phyloP scores from a whole-genome alignment of 2,113 vertebrate species.

The Urocynchramus pylzowi region DNA sequence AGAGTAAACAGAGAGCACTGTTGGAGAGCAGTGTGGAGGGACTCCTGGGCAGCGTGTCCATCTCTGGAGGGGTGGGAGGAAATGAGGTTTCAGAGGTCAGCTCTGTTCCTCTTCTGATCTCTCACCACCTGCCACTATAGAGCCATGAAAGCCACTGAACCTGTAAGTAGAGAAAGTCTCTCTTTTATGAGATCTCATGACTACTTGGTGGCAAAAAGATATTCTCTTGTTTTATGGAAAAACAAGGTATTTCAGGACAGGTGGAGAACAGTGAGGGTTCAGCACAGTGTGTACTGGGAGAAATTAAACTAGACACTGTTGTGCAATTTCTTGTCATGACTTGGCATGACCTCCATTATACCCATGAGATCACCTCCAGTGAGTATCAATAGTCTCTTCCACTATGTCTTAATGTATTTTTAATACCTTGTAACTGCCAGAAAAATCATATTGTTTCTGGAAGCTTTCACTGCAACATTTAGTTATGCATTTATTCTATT shows the following conservation, averaged over 20 bases:
- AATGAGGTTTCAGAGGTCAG: not conserved
- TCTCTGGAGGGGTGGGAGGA: not conserved
- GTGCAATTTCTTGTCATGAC: slow-evolving; percentile 33
- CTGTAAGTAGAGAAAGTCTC: not conserved
- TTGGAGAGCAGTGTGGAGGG: not conserved
- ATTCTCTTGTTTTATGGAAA: not conserved
- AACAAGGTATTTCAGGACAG: not conserved
- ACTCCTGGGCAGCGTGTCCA: not conserved
- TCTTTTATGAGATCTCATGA: not conserved
- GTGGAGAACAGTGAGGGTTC: not conserved
- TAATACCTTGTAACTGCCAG: slow-evolving; percentile 44
- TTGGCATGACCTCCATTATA: slow-evolving; percentile 25
- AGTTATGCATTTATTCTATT: not conserved
- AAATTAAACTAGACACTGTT: not conserved
- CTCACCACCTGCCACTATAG: not conserved
- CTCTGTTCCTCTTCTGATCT: not conserved
- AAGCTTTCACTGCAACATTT: slow-evolving; percentile 35
- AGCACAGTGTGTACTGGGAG: not conserved
- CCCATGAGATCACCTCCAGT: slow-evolving; percentile 18
- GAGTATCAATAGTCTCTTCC: slow-evolving; percentile 34
- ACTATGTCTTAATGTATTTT: slow-evolving; percentile 48
- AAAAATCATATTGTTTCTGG: slow-evolving; percentile 39
- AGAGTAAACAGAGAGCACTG: not conserved
- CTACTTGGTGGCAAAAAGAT: not conserved
- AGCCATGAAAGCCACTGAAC: not conserved